Evolutionary conservation across 2,113 vertebrate genomes (phyloP), one percentile per base, ranked within the genome.

Genomic region (Pelecanus crispus): DNA sequence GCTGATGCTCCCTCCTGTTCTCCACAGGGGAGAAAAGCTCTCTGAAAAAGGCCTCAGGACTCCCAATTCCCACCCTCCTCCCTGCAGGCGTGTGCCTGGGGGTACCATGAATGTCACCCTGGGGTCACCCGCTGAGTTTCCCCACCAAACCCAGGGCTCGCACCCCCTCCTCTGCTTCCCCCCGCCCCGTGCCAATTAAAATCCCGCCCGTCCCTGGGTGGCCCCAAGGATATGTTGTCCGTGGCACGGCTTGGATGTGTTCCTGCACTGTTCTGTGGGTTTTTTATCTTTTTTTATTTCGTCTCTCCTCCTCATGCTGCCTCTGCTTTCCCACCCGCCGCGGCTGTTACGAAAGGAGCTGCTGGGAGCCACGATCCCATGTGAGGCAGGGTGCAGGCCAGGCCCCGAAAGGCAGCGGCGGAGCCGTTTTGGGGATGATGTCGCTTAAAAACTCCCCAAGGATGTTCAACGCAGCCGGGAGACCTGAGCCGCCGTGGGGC

Each of bases 161-260:
- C 17, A 38, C 2, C 10, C 10, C 10, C 3, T 81, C 26, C 63
- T 93, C 52, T 82, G 21, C 53, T 77, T 79, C 34, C 10, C 28
- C 6, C 2, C 0, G 0, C 24, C 58, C 19, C 0, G 0, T 77
- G 49, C 55, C 29, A 70, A 8, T 88, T 58, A 53, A 86, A 93
- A 86, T 88, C 71, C 50, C 1, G 1, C 25, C 20, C 4, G 1
- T 68, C 34, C 56, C 42, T 4, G 1, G 14, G 28, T 40, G 34
- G 13, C 73, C 40, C 40, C 32, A 32, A 44, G 66, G 24, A 88
- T 81, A 13, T 11, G 4, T 40, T 58, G 24, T 44, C 31, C 4
- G 0, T 36, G 34, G 85, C 79, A 65, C 34, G 80, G 88, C 75
- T 63, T 77, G 28, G 31, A 42, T 32, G 9, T 58, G 38, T 81